Evolutionary conservation across 2,797 vertebrate genomes (phyloP), one percentile per base, ranked within the genome.

Genomic region (Takifugu ocellatus): DNA sequence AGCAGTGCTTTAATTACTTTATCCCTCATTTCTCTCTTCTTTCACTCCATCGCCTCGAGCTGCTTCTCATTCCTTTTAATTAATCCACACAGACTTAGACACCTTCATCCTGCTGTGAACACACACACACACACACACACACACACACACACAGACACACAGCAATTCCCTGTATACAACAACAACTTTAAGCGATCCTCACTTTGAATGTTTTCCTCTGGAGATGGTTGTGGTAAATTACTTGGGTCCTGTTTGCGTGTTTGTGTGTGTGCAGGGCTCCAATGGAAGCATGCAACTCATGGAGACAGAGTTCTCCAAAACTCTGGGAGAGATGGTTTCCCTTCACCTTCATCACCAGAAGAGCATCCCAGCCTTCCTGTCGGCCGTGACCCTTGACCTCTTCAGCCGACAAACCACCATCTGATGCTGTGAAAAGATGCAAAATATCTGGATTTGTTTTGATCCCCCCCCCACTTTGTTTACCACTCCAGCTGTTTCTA

Each of bases 331-430:
- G 57, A 92, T 98, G 72, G 93, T 99, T 0, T 86, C 93, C 0
- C 92, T 98, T 5, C 96, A 99, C 61, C 90, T 99, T 58, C 90
- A 91, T 62, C 93, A 85, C 54, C 97, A 99, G 88, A 95, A 97
- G 90, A 99, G 97, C 90, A 96, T 99, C 79, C 97, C 97, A 0
- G 96, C 93, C 5, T 93, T 93, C 84, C 90, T 92, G 39, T 90
- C 90, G 0, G 84, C 92, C 0, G 83, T 92, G 75, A 93, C 92
- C 24, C 93, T 98, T 0, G 96, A 99, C 66, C 95, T 99, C 82
- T 98, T 98, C 84, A 94, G 95, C 81, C 93, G 88, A 11, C 90
- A 92, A 47, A 92, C 91, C 58, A 70, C 64, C 0, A 8, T 79
- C 53, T 89, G 77, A 63, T 55, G 52, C 25, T 8, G 36, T 29